phyloP scores from a whole-genome alignment of 2,888 invertebrate genomes.

The Nemoura dubitans region DNA sequence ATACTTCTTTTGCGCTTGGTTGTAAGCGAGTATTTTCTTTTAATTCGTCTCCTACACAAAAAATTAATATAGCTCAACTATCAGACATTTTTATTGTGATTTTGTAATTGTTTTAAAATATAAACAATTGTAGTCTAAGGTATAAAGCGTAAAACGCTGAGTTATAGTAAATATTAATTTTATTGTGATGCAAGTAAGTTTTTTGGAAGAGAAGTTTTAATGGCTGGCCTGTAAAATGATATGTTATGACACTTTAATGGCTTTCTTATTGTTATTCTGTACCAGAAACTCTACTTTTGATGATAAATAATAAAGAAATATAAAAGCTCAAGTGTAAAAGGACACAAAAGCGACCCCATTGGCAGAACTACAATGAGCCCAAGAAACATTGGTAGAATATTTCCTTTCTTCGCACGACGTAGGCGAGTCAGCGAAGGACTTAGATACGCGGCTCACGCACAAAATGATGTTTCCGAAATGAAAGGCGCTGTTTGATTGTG shows the following conservation, averaged over 20 bases:
- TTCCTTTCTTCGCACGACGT: background rate
- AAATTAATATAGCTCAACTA: background rate
- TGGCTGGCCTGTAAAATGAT: slow-evolving; percentile 10
- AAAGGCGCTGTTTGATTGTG: background rate
- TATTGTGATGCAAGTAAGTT: background rate
- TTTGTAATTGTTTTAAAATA: background rate
- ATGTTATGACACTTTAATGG: slow-evolving; percentile 23
- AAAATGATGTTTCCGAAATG: too few species aligned
- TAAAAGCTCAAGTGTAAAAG: slow-evolving; percentile 10
- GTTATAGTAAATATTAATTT: slow-evolving; percentile 2
- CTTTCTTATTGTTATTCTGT: slow-evolving; percentile 27
- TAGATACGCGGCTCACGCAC: background rate
- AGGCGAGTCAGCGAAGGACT: background rate
- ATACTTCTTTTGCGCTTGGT: too few species aligned
- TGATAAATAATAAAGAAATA: slow-evolving; percentile 9
- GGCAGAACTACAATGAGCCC: background rate
- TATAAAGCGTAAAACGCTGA: background rate
- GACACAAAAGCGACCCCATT: background rate
- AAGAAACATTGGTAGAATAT: slow-evolving; percentile 10
- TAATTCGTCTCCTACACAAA: too few species aligned
- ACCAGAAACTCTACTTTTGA: slow-evolving; percentile 20
- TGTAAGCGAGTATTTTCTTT: too few species aligned
- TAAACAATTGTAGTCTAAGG: background rate
- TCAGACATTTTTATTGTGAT: background rate
- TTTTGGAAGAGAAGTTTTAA: slow-evolving; percentile 13